Conservation (phyloP, 2,888 invertebrate genomes). For the Schizotus pectinicornis region DNA sequence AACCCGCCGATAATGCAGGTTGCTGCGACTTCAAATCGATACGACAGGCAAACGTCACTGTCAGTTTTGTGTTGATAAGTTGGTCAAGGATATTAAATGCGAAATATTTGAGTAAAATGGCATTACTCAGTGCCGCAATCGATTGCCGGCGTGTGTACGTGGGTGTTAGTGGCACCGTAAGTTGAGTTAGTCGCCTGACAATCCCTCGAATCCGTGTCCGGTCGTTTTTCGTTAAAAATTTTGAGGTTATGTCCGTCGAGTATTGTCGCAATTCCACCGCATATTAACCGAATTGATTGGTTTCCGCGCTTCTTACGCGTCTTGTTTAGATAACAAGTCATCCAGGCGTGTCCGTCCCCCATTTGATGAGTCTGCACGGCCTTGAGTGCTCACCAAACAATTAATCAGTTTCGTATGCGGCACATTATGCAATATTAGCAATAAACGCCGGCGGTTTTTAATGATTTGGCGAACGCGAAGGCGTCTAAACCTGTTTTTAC, state of each 20-base stretch:
- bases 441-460: too few species aligned
- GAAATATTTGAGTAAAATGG: constrained; percentile 12
- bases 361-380: background rate
- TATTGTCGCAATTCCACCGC: background rate
- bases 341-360: constrained; percentile 1
- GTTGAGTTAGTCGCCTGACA: constrained; percentile 1
- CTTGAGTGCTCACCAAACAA: background rate
- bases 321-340: background rate
- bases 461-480: too few species aligned
- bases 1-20: too few species aligned
- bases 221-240: background rate
- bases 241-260: constrained; percentile 10
- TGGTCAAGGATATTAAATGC: constrained; percentile 7
- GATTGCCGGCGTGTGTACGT: constrained; percentile 3
- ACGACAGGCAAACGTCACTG: too few species aligned
- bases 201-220: background rate
- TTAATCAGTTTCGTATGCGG: background rate
- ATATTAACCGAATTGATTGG: background rate
- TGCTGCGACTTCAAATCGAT: too few species aligned
- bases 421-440: constrained; percentile 2
- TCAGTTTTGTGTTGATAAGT: background rate
- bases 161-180: background rate
- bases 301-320: too few species aligned
- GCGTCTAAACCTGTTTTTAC: too few species aligned
- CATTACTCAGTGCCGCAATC: constrained; percentile 13